A percentile compares a stretch with the other conserved stretches of the same genome.
Evolutionary conservation across 1,140 invertebrate genomes (phyloP).

Genomic region (Bacillus rossius): DNA sequence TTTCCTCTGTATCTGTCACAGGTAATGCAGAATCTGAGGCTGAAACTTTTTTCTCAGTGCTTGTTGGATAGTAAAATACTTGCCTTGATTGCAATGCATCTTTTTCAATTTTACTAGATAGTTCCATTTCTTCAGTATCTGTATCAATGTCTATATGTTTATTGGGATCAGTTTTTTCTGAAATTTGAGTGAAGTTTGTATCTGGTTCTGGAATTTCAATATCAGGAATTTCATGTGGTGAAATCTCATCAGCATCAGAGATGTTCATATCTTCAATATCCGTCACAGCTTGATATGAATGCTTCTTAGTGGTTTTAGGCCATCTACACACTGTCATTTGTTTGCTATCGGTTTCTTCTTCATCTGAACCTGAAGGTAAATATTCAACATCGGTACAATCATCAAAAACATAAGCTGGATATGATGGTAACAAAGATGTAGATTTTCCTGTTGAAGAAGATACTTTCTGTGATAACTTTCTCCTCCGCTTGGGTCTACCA

Average conservation of each 20-base stretch:
- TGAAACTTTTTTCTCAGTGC: neutral
- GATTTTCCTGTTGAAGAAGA: neutral
- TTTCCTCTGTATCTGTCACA: neutral
- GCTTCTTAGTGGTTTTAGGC: neutral
- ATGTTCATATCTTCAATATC: constrained; percentile 39
- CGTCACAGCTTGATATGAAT: constrained; percentile 23
- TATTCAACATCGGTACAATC: constrained; percentile 35
- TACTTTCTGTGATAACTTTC: neutral
- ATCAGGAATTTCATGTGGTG: too few relatives aligned
- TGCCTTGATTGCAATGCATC: neutral
- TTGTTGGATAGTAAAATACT: too few relatives aligned
- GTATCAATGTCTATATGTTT: constrained; percentile 23
- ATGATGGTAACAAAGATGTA: constrained; percentile 9
- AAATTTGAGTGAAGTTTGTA: too few relatives aligned
- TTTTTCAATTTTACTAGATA: constrained; percentile 19
- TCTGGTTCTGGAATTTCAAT: too few relatives aligned
- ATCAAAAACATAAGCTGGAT: constrained; percentile 16
- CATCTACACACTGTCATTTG: neutral
- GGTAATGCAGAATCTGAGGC: neutral
- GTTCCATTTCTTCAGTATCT: constrained; percentile 34
- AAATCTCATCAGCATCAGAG: constrained; percentile 29
- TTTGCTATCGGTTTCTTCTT: constrained; percentile 29
- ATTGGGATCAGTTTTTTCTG: neutral
- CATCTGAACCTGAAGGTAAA: constrained; percentile 29
- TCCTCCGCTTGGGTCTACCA: neutral